These are phyloP conservation scores for Galaxias olidus DNA, from an alignment of 2,797 vertebrate genomes.

Conservation along the genomic window DNA sequence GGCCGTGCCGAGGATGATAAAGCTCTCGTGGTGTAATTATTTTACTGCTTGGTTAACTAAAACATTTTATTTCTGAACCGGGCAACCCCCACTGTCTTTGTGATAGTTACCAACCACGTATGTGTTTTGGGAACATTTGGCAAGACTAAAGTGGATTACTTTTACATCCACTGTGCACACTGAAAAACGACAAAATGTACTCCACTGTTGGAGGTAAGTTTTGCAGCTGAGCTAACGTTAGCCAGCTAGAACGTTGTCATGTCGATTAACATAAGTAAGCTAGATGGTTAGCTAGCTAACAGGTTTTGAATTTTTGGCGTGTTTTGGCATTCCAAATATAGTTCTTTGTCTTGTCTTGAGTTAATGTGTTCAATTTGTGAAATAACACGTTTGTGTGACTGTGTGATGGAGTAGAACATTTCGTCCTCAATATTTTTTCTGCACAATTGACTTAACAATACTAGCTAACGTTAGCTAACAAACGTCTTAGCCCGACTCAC, in stretches of 20 bases:
- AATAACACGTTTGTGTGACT: no score
- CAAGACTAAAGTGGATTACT: slow-evolving; percentile 61
- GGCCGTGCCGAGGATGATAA: slow-evolving; percentile 73
- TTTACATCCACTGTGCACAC: slow-evolving; percentile 64
- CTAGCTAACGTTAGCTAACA: neutral
- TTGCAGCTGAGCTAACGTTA: slow-evolving; percentile 56
- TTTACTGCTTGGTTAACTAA: slow-evolving; percentile 71
- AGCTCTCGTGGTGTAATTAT: slow-evolving; percentile 64
- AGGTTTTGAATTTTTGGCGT: no score
- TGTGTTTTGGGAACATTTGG: slow-evolving; percentile 62
- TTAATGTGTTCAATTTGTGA: no score
- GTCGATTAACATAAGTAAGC: neutral
- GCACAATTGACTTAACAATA: no score
- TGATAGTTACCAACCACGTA: slow-evolving; percentile 52
- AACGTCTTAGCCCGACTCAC: slow-evolving; percentile 1
- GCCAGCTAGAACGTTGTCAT: no score
- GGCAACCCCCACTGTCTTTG: slow-evolving; percentile 32
- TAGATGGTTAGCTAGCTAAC: neutral
- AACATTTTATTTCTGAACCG: slow-evolving; percentile 34
- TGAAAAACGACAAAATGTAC: slow-evolving; percentile 78
- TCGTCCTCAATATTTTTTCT: no score
- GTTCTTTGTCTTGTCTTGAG: no score
- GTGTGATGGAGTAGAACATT: no score
- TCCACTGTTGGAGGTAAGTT: slow-evolving; percentile 80
- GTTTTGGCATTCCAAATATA: no score